Evolutionary conservation across 2,797 vertebrate genomes (phyloP), one percentile per base, ranked within the genome.

Genomic region (Vultur gryphus): DNA sequence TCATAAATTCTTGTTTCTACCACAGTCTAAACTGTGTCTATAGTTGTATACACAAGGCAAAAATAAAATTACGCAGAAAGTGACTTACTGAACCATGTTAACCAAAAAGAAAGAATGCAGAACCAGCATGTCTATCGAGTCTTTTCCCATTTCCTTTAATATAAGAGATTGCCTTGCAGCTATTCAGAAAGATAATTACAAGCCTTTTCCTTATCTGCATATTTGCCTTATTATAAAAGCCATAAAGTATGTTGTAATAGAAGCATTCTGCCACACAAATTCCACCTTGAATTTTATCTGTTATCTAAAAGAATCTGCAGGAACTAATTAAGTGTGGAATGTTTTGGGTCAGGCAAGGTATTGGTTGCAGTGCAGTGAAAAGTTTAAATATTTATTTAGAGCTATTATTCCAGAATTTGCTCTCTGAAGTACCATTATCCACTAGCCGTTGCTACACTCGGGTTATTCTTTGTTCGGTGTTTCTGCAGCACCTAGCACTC

Each of bases 171-270:
- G 94, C 87, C 96, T 93, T 86, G 84, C 82, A 91, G 96, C 89
- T 89, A 96, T 96, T 90, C 87, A 79, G 89, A 90, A 90, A 93
- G 89, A 91, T 95, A 94, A 96, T 97, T 95, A 66, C 77, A 67
- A 88, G 39, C 61, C 85, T 93, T 93, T 80, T 75, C 77, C 87
- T 94, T 95, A 96, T 96, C 94, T 96, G 89, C 91, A 49, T 95
- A 95, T 84, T 97, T 97, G 83, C 85, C 59, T 96, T 95, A 95
- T 91, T 96, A 96, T 96, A 96, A 93, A 96, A 95, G 84, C 94
- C 94, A 95, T 95, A 76, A 91, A 81, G 73, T 84, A 82, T 97
- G 96, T 97, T 94, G 91, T 95, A 96, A 97, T 77, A 94, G 69
- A 95, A 95, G 91, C 23, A 0, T 92, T 90, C 95, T 93, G 89